Evolutionary conservation across 2,888 invertebrate species (phyloP).

Genomic region (Drosophila lutescens): DNA sequence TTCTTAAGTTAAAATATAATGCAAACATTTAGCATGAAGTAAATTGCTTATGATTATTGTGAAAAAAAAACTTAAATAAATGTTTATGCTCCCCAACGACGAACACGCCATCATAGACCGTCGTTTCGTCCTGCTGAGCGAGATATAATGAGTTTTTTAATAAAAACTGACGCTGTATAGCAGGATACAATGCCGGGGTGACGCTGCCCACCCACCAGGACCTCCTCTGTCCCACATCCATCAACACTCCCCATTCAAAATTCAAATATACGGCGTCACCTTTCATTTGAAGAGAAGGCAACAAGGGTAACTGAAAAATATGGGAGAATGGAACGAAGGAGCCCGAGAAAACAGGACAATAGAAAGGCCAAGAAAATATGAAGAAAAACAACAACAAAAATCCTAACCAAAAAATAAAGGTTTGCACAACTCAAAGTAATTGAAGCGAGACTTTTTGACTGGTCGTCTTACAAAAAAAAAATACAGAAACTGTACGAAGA

Average conservation of each 20-base stretch:
- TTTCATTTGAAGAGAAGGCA: slow-evolving; percentile 54
- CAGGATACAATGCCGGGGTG: slow-evolving; percentile 52
- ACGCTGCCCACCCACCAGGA: slow-evolving; percentile 9
- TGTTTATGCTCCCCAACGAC: background rate
- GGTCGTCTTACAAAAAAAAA: slow-evolving; percentile 4
- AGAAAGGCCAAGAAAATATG: background rate
- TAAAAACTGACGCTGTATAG: slow-evolving; percentile 50
- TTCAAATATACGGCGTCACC: slow-evolving; percentile 62
- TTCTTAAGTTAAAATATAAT: background rate
- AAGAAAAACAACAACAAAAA: background rate
- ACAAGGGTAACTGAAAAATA: slow-evolving; percentile 23
- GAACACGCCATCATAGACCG: slow-evolving; percentile 25
- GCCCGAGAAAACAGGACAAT: slow-evolving; percentile 13
- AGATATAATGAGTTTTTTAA: slow-evolving; percentile 68
- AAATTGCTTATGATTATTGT: slow-evolving; percentile 10
- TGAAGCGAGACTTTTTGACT: slow-evolving; percentile 31
- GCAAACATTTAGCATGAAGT: background rate
- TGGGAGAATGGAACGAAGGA: background rate
- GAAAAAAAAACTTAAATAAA: background rate
- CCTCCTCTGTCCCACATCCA: background rate
- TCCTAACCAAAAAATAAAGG: slow-evolving; percentile 12
- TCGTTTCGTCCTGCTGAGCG: slow-evolving; percentile 34
- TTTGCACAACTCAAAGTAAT: slow-evolving; percentile 33
- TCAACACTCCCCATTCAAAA: slow-evolving; percentile 36
- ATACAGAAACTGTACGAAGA: slow-evolving; percentile 3